A percentile compares a stretch with the other conserved stretches of the same genome.
phyloP scores from a whole-genome alignment of 1,140 invertebrate species.

The Acromyrmex heyeri region DNA sequence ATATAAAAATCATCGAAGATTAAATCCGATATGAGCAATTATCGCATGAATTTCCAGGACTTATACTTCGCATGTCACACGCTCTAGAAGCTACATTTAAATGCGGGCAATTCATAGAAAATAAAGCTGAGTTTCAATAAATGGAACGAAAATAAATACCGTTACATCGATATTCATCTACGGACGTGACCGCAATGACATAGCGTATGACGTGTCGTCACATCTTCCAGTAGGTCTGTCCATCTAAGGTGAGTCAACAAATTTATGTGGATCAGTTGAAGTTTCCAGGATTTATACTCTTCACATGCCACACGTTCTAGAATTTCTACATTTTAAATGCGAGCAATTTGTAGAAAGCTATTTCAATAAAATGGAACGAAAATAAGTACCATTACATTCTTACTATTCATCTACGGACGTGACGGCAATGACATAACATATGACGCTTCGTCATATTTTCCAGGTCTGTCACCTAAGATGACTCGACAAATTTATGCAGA shows the following conservation, averaged over 20 bases:
- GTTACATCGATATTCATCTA: background rate
- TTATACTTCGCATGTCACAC: background rate
- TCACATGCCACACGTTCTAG: background rate
- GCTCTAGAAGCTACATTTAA: background rate
- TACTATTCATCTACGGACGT: background rate
- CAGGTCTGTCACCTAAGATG: conserved; percentile 9
- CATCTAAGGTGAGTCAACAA: conserved; percentile 34
- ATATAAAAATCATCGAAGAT: background rate
- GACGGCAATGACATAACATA: conserved; percentile 9
- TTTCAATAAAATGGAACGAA: background rate
- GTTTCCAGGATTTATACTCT: background rate
- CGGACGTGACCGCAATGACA: conserved; percentile 6
- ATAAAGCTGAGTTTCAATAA: background rate
- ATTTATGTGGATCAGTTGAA: conserved; percentile 31
- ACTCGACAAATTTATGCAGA: conserved; percentile 44
- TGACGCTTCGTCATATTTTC: background rate
- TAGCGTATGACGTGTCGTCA: background rate
- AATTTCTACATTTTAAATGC: background rate
- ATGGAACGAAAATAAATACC: background rate
- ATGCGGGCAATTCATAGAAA: background rate
- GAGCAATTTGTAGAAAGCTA: background rate
- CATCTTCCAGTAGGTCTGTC: conserved; percentile 2
- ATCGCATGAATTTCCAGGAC: background rate
- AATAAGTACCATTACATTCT: background rate
- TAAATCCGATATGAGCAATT: background rate